Evolutionary conservation across 2,888 invertebrate genomes (phyloP), one percentile per base, ranked within the genome.

Genomic region (Platycnemis pennipes): DNA sequence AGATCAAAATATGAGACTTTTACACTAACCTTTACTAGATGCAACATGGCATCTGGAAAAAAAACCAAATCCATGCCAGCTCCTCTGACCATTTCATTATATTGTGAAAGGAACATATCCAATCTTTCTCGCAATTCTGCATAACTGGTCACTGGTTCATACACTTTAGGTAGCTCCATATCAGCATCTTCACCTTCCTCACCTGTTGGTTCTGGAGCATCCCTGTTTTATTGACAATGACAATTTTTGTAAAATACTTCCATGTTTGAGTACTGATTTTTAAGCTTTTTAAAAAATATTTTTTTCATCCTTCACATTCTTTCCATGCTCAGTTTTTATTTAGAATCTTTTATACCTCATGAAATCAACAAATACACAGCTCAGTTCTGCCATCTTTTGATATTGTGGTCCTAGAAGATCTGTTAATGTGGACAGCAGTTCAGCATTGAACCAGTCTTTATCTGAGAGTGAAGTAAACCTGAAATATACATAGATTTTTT

Each of bases 131-230:
- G 97, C 26, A 99, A 97, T 95, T 98, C 97, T 95, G 98, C 98
- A 95, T 98, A 98, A 95, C 98, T 98, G 95, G 97, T 97, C 31
- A 99, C 99, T 4, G 99, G 99, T 96, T 99, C 99, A 96, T 99
- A 99, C 0, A 99, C 99, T 97, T 99, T 99, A 5, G 99, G 99
- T 95, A 99, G 97, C 96, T 99, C 99, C 98, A 99, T 99, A 96
- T 99, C 99, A 16, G 99, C 98, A 95, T 99, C 99, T 97, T 99
- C 99, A 5, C 99, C 98, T 97, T 99, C 99, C 96, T 99, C 99
- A 1, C 99, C 99, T 0, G 99, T 99, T 0, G 99, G 99, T 96
- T 99, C 99, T 16, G 99, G 99, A 31, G 99, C 99, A 96, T 99
- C 99, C 96, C 99, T 98, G 95, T 42, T 56, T 26, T 85, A 31